Base-by-base conservation (phyloP, 2,888 invertebrate genomes). In the Volucella inanis region DNA sequence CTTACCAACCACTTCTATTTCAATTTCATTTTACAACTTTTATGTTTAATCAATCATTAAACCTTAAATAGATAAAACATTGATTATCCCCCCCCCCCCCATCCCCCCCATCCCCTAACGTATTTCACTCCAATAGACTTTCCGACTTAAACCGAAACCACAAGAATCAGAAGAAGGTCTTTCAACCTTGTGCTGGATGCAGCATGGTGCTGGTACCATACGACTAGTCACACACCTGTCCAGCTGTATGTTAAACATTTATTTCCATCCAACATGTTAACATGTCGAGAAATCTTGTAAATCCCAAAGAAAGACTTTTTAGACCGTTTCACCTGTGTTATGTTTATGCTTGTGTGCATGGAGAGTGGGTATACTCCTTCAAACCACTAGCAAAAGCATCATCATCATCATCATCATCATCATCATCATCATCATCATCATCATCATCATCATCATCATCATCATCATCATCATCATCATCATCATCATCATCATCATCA, bases 161-260 rank as follows among this genome's bases (percentile, higher is more conserved):
- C 9, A 72, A 62, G 61, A 70, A 45, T 45, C 64, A 59, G 55
- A 55, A 50, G 49, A 80, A 85, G 85, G 85, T 85, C 85, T 85
- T 31, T 85, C 85, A 85, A 85, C 85, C 85, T 85, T 78, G 22
- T 65, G 22, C 71, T 31, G 31, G 52, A 50, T 52, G 50, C 52
- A 64, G 57, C 39, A 18, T 41, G 64, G 52, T 71, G 67, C 64
- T 47, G 54, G 50, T 67, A 64, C 45, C 59, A 68, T 50, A 61
- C 74, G 71, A 61, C 79, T 84, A 74, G 76, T 81, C 81, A 72
- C 76, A 85, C 85, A 85, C 85, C 85, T 85, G 85, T 81, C 85
- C 77, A 59, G 68, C 72, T 49, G 85, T 68, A 81, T 81, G 81
- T 85, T 85, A 6, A 85, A 81, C 81, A 85, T 85, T 85, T 68